Evolutionary conservation across 2,797 vertebrate species (phyloP).

Genomic region (Varecia variegata): DNA sequence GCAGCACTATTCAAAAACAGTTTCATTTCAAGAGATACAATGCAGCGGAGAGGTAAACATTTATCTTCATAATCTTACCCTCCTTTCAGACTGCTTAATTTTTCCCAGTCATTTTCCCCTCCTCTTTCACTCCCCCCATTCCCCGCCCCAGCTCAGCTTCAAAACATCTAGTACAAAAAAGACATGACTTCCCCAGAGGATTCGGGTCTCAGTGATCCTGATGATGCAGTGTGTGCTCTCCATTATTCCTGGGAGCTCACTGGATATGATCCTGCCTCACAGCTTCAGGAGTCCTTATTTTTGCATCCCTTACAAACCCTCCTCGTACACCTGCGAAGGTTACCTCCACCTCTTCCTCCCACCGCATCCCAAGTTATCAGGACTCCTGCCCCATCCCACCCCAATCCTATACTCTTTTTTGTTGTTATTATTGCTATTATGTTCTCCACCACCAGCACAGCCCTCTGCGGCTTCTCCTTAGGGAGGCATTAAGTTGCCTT

Average conservation of each 20-base stretch:
- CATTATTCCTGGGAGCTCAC: constrained; percentile 27
- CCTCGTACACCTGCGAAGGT: constrained; percentile 24
- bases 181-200: constrained; percentile 59
- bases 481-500: constrained; percentile 60
- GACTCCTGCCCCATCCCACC: background rate
- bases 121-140: constrained; percentile 66
- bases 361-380: background rate
- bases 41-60: constrained; percentile 59
- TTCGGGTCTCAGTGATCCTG: background rate
- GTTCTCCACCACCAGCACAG: background rate
- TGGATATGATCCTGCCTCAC: background rate
- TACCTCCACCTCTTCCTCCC: background rate
- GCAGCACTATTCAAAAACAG: constrained; percentile 39
- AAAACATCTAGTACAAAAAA: constrained; percentile 65
- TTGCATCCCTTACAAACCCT: background rate
- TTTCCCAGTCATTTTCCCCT: constrained; percentile 82
- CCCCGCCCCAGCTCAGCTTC: constrained; percentile 76
- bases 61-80: constrained; percentile 73
- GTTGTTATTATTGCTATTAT: constrained; percentile 41
- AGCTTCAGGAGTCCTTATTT: background rate
- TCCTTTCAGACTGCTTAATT: constrained; percentile 73
- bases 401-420: background rate
- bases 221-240: background rate
- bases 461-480: constrained; percentile 43
- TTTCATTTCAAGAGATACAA: constrained; percentile 54